Base-by-base conservation (phyloP, 2,113 vertebrate genomes). In the Montifringilla adamsi region DNA sequence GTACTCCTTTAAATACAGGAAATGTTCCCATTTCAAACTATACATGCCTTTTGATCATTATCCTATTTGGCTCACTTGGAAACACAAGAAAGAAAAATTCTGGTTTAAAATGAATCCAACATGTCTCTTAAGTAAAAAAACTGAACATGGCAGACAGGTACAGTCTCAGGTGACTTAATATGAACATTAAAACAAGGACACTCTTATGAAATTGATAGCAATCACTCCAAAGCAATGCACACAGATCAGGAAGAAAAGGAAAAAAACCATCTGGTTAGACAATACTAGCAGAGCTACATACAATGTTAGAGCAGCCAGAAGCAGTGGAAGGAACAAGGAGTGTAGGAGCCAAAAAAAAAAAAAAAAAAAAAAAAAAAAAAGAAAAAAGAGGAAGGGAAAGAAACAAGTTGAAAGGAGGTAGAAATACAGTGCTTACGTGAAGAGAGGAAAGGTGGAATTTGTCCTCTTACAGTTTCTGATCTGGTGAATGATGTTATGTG, bases 381-480 rank as follows among this genome's bases (percentile, higher is more conserved):
- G 53, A 80, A 84, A 37, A 35, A 76, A 0, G 2, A 95, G 35
- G 47, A 83, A 69, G 44, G 49, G 76, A 76, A 87, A 80, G 75
- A 92, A 90, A 82, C 60, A 82, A 93, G 44, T 89, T 62, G 68
- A 95, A 95, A 95, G 67, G 73, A 94, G 74, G 78, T 77, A 95
- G 91, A 96, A 97, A 94, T 93, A 96, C 35, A 95, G 94, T 95
- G 95, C 96, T 98, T 97, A 98, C 92, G 90, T 97, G 95, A 92
- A 96, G 88, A 96, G 81, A 97, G 96, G 92, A 96, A 97, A 96
- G 95, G 94, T 95, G 79, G 95, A 91, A 96, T 96, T 97, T 96
- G 94, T 97, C 95, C 94, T 97, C 94, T 95, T 97, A 97, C 12
- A 95, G 78, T 97, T 97, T 97, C 96, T 97, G 91, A 97, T 97